Evolutionary conservation across 2,888 invertebrate genomes (phyloP).

Genomic region (Alloplasta piceator): DNA sequence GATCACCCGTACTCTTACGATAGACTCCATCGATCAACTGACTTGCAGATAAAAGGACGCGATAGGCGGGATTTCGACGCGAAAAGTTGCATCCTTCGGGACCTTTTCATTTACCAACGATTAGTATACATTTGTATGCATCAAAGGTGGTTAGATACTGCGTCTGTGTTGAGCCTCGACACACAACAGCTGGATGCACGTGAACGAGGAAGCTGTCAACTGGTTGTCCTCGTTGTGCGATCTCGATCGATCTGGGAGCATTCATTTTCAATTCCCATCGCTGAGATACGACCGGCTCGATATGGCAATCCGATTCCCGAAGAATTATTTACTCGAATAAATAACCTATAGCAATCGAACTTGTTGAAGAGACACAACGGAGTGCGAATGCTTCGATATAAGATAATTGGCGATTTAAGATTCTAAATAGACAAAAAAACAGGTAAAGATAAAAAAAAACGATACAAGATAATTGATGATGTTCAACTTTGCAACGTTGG

Average conservation of each 20-base stretch:
- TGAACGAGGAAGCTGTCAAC: constrained; percentile 70
- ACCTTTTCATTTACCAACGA: too few relatives aligned
- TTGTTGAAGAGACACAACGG: neutral
- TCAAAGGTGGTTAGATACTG: constrained; percentile 44
- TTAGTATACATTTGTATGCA: neutral
- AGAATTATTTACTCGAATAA: neutral
- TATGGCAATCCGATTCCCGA: neutral
- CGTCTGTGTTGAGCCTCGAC: constrained; percentile 23
- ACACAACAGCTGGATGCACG: constrained; percentile 21
- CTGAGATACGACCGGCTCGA: constrained; percentile 35
- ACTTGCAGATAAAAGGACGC: too few relatives aligned
- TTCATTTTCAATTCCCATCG: constrained; percentile 41
- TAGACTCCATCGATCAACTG: neutral
- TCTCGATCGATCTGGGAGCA: constrained; percentile 48
- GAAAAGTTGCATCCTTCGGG: too few relatives aligned
- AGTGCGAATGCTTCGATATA: neutral
- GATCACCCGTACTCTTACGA: constrained; percentile 49
- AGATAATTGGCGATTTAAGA: too few relatives aligned
- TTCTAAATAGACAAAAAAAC: too few relatives aligned
- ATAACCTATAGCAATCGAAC: neutral
- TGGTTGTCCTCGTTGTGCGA: constrained; percentile 63
- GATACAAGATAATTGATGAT: too few relatives aligned
- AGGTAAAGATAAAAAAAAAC: too few relatives aligned
- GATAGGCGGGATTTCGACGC: too few relatives aligned
- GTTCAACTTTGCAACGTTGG: too few relatives aligned